phyloP scores from a whole-genome alignment of 2,113 vertebrate genomes.

The Rhinopithecus roxellana region DNA sequence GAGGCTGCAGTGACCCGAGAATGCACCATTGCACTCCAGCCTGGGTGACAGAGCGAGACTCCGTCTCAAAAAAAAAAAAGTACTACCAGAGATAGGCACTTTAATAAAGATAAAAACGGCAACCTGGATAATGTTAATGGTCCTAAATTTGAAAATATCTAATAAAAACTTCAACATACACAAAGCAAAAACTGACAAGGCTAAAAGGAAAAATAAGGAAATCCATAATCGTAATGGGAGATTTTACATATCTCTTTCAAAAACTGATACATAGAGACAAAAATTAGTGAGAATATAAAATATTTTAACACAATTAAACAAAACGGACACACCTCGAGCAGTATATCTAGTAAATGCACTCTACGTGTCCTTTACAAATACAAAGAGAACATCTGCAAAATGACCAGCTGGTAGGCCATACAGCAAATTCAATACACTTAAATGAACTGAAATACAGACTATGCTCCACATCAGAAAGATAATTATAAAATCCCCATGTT shows the following conservation, averaged over 20 bases:
- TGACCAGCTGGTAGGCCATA: not conserved
- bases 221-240: not conserved
- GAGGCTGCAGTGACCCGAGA: no score
- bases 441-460: not conserved
- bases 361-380: not conserved
- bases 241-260: not conserved
- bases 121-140: not conserved
- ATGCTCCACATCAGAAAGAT: not conserved
- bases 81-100: not conserved
- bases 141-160: not conserved
- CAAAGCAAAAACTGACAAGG: not conserved
- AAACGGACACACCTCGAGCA: not conserved
- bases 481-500: not conserved
- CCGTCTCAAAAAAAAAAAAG: no score
- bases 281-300: not conserved
- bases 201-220: not conserved
- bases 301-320: not conserved
- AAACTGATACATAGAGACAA: not conserved
- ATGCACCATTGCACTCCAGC: no score
- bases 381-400: not conserved
- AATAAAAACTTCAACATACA: not conserved
- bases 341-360: not conserved
- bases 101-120: not conserved
- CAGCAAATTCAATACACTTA: not conserved
- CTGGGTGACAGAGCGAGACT: no score